A percentile compares a stretch with the other conserved stretches of the same genome.
These are phyloP conservation scores for Poeciliopsis turrubarensis DNA, from an alignment of 2,113 vertebrate species.

Conservation along the genomic window DNA sequence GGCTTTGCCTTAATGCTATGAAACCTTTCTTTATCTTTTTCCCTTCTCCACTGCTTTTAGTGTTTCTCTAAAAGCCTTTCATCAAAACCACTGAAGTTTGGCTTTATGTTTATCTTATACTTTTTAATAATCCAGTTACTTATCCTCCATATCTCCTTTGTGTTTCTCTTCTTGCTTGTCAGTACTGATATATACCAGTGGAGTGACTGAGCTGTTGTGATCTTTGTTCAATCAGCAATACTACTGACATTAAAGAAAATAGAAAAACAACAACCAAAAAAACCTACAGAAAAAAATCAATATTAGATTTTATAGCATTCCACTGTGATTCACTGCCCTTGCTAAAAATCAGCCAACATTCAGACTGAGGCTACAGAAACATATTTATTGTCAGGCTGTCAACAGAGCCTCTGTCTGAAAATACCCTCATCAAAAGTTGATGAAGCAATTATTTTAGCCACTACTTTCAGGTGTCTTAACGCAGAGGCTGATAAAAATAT, in stretches of 20 bases:
- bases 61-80: slow-evolving; percentile 17
- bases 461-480: slow-evolving; percentile 24
- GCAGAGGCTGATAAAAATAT: slow-evolving; percentile 20
- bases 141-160: slow-evolving; percentile 35
- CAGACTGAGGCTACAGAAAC: slow-evolving; percentile 36
- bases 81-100: background rate
- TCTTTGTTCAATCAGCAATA: slow-evolving; percentile 64
- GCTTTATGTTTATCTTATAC: slow-evolving; percentile 12
- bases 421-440: slow-evolving; percentile 56
- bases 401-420: slow-evolving; percentile 39
- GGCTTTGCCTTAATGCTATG: slow-evolving; percentile 3
- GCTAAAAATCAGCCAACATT: slow-evolving; percentile 47
- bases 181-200: slow-evolving; percentile 43
- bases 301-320: slow-evolving; percentile 48
- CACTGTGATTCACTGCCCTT: slow-evolving; percentile 49
- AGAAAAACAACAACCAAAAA: slow-evolving; percentile 13
- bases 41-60: slow-evolving; percentile 9
- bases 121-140: slow-evolving; percentile 17
- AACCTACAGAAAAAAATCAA: slow-evolving; percentile 52
- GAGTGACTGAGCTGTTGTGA: slow-evolving; percentile 45
- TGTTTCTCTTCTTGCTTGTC: slow-evolving; percentile 43
- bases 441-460: slow-evolving; percentile 49
- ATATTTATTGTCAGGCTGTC: slow-evolving; percentile 56
- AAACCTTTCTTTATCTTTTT: background rate
- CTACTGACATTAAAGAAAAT: slow-evolving; percentile 53